Base-by-base conservation (phyloP, 1,140 invertebrate genomes). In the Leptonema lineaticorne region DNA sequence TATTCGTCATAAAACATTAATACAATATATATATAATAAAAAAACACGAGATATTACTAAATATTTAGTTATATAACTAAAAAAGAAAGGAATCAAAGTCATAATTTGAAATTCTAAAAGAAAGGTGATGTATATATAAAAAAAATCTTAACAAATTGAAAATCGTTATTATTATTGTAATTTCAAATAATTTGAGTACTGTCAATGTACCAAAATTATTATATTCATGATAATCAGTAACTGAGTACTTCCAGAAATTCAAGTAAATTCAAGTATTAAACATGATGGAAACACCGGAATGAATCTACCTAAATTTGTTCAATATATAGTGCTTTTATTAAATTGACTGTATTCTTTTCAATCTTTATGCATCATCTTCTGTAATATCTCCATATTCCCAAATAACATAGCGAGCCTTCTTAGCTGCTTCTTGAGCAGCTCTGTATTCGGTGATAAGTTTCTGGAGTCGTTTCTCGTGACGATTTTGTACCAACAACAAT, bases 321-420 rank as follows among this genome's bases (percentile, higher is more conserved):
- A 58, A 16, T 27, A 11, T 58, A 24, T 11, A 37, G 3, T 50
- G 16, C 41, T 20, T 58, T 29, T 45, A 4, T 59, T 33, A 16
- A 30, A n/a, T 33, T 3, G 16, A 41, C 28, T n/a, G n/a, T n/a
- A n/a, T n/a, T n/a, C n/a, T n/a, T n/a, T n/a, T n/a, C 8, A 27
- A 14, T 50, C 26, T 50, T 64, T 64, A 64, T 20, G 93, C 92
- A 81, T 98, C 95, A 75, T 98, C 96, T 73, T 94, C 95, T 63
- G 91, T 94, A 76, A 97, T 93, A 78, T 98, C 96, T 16, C 96
- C 96, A 78, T 99, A 98, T 74, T 91, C 88, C 96, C 96, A 99
- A 70, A 98, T 90, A 76, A 91, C 93, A 64, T 88, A 81, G 79
- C 95, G 92, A 53, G 88, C 87, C 71, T 88, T 89, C 78, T 93